Evolutionary conservation across 1,140 invertebrate species (phyloP).

Genomic region (Meloidogyne chitwoodi): DNA sequence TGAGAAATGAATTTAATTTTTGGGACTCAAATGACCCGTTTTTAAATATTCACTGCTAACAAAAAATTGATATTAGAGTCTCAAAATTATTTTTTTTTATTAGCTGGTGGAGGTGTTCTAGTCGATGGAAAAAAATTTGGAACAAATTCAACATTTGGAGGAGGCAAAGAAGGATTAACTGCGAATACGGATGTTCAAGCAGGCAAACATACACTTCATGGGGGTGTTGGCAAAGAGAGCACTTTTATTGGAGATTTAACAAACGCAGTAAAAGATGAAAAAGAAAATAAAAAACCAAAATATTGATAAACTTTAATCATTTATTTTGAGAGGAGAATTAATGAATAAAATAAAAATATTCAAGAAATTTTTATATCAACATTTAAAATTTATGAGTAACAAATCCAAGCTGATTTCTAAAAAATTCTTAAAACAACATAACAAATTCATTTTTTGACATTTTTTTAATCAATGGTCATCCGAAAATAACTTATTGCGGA

Average conservation of each 20-base stretch:
- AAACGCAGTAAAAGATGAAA: constrained; percentile 10
- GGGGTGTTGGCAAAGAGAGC: constrained; percentile 23
- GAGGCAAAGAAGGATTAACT: constrained; percentile 23
- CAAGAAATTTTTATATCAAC: no score
- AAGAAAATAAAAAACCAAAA: constrained; percentile 3
- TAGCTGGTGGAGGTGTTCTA: constrained; percentile 23
- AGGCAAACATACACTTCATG: constrained; percentile 11
- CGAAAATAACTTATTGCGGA: no score
- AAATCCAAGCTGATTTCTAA: no score
- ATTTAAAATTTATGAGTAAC: no score
- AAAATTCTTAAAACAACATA: no score
- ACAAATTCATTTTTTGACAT: no score
- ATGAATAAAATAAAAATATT: no score
- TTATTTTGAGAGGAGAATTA: background rate
- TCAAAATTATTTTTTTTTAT: background rate
- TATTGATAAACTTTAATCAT: background rate
- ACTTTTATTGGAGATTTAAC: constrained; percentile 23
- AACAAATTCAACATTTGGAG: constrained; percentile 25
- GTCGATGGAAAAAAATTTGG: constrained; percentile 21
- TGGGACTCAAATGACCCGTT: background rate
- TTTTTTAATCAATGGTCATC: no score
- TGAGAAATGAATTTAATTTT: constrained; percentile 6
- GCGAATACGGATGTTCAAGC: constrained; percentile 18
- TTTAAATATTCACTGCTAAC: background rate
- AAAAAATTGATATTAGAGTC: background rate